These are phyloP conservation scores for Philopotamus ludificatus DNA, from an alignment of 1,140 invertebrate species.

Conservation along the genomic window DNA sequence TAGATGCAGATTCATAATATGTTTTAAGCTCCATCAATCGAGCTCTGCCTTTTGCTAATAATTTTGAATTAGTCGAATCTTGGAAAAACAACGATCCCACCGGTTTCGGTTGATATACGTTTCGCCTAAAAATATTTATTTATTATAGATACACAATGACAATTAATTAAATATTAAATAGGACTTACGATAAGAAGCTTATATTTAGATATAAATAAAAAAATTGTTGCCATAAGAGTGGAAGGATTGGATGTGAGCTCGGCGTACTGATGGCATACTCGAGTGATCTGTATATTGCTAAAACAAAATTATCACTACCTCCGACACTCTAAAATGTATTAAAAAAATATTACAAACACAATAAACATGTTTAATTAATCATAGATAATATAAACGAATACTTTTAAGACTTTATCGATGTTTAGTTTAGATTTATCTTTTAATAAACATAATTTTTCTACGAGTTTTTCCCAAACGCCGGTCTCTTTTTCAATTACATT, in stretches of 20 bases:
- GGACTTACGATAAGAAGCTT: constrained; percentile 28
- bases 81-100: constrained; percentile 35
- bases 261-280: constrained; percentile 31
- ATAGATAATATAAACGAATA: constrained; percentile 8
- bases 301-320: constrained; percentile 29
- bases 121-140: not conserved
- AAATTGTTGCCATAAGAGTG: constrained; percentile 38
- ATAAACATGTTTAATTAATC: not conserved
- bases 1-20: constrained; percentile 33
- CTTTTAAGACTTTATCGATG: constrained; percentile 37
- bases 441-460: constrained; percentile 21
- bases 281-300: constrained; percentile 35
- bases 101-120: constrained; percentile 16
- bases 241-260: constrained; percentile 31
- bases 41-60: constrained; percentile 29
- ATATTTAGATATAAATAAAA: constrained; percentile 36
- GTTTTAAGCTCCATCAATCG: constrained; percentile 25
- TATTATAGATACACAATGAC: constrained; percentile 1
- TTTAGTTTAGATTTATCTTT: constrained; percentile 35
- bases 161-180: constrained; percentile 14
- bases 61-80: constrained; percentile 33
- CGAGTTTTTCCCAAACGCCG: constrained; percentile 32
- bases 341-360: not conserved
- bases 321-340: constrained; percentile 33
- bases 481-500: constrained; percentile 20